Conservation (phyloP, 2,113 vertebrate genomes). For the Nipponia nippon region DNA sequence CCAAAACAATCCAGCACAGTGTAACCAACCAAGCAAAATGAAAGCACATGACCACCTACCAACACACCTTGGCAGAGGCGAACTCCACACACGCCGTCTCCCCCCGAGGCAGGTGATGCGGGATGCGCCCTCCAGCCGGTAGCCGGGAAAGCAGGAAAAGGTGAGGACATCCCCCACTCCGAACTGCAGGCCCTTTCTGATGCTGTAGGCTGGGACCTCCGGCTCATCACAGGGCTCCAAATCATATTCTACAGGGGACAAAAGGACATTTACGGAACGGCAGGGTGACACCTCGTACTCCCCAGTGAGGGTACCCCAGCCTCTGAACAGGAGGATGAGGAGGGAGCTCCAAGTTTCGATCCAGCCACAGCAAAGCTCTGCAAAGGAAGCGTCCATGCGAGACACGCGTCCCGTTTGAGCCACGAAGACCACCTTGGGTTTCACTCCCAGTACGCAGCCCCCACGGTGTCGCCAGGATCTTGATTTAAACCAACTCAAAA, state of each 20-base stretch:
- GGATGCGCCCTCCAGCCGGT: constrained; percentile 91
- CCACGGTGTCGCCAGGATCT: background rate
- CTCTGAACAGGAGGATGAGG: background rate
- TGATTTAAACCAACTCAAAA: background rate
- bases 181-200: constrained; percentile 92
- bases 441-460: fast-evolving
- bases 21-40: constrained; percentile 81
- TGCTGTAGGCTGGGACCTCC: constrained; percentile 90
- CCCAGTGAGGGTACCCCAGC: fast-evolving
- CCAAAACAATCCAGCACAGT: background rate
- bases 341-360: background rate
- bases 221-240: constrained; percentile 96
- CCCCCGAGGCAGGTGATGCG: constrained; percentile 96
- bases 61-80: constrained; percentile 99
- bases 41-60: constrained; percentile 99
- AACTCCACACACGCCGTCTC: constrained; percentile 97
- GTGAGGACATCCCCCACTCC: constrained; percentile 89
- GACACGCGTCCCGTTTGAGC: fast-evolving
- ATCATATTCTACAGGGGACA: constrained; percentile 83
- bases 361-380: background rate
- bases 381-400: background rate
- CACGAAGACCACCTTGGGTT: background rate
- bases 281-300: fast-evolving
- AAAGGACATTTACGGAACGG: fast-evolving
- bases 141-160: constrained; percentile 97